A percentile compares a stretch with the other conserved stretches of the same genome.
Conservation (phyloP, 1,140 invertebrate species). For the Dolichoris vasculosae region DNA sequence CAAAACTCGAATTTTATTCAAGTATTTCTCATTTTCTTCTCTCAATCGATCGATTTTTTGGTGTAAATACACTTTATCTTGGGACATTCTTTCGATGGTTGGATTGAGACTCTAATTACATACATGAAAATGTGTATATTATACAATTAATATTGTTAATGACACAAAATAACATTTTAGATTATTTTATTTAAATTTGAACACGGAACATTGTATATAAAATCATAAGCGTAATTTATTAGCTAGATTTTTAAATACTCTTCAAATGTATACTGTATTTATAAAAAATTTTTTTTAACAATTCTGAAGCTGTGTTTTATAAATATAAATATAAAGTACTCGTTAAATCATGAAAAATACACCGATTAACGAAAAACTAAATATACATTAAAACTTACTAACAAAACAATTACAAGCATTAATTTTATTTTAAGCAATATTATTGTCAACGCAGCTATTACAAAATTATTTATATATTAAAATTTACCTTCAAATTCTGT, state of each 20-base stretch:
- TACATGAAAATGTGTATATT: background rate
- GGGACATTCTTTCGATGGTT: slow-evolving; percentile 70
- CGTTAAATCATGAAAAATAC: no score
- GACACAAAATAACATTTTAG: no score
- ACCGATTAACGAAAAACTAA: background rate
- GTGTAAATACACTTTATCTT: slow-evolving; percentile 71
- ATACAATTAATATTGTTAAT: background rate
- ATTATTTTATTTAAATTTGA: no score
- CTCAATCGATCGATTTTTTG: slow-evolving; percentile 59
- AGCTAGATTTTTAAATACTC: no score
- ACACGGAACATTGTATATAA: no score
- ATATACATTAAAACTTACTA: background rate
- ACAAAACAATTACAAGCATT: no score
- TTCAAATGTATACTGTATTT: no score
- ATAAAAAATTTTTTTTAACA: no score
- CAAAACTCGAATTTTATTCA: slow-evolving; percentile 56
- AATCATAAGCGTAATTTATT: no score
- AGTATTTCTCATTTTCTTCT: slow-evolving; percentile 59
- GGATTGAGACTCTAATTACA: slow-evolving; percentile 72
- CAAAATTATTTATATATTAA: background rate
- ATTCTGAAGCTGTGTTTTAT: no score
- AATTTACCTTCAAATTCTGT: slow-evolving; percentile 72
- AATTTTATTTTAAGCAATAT: slow-evolving; percentile 6
- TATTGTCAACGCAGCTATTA: background rate
- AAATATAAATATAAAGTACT: no score